These are phyloP conservation scores for Leptoclinus maculatus DNA, from an alignment of 2,797 vertebrate species.

Conservation along the genomic window DNA sequence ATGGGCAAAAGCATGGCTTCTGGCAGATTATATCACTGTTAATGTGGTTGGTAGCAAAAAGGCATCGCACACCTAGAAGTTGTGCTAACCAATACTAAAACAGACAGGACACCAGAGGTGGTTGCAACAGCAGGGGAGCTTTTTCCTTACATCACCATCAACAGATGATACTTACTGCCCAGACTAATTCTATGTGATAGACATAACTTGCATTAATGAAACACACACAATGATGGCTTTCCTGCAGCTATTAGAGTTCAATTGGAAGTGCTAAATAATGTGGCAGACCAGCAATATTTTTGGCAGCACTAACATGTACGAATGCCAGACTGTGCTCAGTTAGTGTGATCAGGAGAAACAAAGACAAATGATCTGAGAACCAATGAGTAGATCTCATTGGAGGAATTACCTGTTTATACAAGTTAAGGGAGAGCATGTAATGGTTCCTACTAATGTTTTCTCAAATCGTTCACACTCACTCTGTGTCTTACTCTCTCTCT, in stretches of 20 bases:
- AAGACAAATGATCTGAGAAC: slow-evolving; percentile 66
- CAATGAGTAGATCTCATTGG: slow-evolving; percentile 58
- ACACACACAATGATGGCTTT: background rate
- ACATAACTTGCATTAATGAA: background rate
- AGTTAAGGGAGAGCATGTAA: slow-evolving; percentile 71
- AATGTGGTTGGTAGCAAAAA: slow-evolving; percentile 30
- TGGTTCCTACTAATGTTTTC: slow-evolving; percentile 67
- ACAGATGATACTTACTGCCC: slow-evolving; percentile 2
- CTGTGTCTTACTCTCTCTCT: background rate
- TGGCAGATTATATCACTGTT: slow-evolving; percentile 36
- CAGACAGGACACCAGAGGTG: background rate
- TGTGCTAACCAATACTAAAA: background rate
- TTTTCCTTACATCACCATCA: slow-evolving; percentile 17
- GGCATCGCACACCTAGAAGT: slow-evolving; percentile 25
- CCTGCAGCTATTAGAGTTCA: background rate
- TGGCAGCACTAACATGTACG: slow-evolving; percentile 20
- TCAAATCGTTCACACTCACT: slow-evolving; percentile 44
- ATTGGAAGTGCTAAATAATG: background rate
- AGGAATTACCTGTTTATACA: slow-evolving; percentile 75
- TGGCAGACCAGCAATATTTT: slow-evolving; percentile 13
- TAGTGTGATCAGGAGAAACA: slow-evolving; percentile 44
- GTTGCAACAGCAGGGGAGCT: background rate
- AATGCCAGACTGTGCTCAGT: slow-evolving; percentile 26
- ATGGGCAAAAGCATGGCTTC: slow-evolving; percentile 37
- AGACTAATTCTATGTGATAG: slow-evolving; percentile 10